A percentile compares a stretch with the other conserved stretches of the same genome.
Conservation (phyloP, 2,888 invertebrate genomes). For the Mythimna lalbum region DNA sequence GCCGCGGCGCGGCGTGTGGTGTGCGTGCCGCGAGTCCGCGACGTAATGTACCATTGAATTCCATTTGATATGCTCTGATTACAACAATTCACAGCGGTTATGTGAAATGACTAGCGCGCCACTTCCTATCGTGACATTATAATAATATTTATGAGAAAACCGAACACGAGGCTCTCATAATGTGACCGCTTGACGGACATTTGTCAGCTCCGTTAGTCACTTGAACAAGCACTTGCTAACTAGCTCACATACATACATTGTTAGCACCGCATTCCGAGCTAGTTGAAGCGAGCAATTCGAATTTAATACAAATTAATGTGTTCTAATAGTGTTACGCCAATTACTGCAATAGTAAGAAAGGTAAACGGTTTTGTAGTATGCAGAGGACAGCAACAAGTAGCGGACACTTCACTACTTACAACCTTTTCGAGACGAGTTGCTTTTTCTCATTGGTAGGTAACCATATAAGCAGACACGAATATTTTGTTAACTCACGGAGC, state of each 20-base stretch:
- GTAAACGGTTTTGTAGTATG: constrained; percentile 17
- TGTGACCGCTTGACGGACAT: not conserved
- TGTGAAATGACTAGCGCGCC: constrained; percentile 42
- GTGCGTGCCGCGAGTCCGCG: constrained; percentile 19
- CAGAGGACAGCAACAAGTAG: constrained; percentile 28
- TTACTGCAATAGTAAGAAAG: constrained; percentile 18
- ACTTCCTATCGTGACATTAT: constrained; percentile 50
- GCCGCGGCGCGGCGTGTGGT: not conserved
- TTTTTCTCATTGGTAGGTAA: constrained; percentile 20
- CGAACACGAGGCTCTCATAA: constrained; percentile 26
- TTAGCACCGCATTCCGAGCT: constrained; percentile 8
- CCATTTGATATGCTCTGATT: constrained; percentile 63
- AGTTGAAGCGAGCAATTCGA: constrained; percentile 17
- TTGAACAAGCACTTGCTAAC: constrained; percentile 23
- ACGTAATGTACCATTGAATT: constrained; percentile 53
- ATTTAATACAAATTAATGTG: constrained; percentile 17
- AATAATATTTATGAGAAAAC: constrained; percentile 41
- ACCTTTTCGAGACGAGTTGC: constrained; percentile 34
- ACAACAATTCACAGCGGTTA: constrained; percentile 54
- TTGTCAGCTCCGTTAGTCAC: constrained; percentile 8
- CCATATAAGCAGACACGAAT: no score
- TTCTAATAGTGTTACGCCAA: constrained; percentile 17
- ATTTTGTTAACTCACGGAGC: constrained; percentile 15
- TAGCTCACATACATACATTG: constrained; percentile 6
- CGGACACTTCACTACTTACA: constrained; percentile 9